These are phyloP conservation scores for Coturnix japonica DNA, from an alignment of 2,113 vertebrate genomes.

Conservation along the genomic window DNA sequence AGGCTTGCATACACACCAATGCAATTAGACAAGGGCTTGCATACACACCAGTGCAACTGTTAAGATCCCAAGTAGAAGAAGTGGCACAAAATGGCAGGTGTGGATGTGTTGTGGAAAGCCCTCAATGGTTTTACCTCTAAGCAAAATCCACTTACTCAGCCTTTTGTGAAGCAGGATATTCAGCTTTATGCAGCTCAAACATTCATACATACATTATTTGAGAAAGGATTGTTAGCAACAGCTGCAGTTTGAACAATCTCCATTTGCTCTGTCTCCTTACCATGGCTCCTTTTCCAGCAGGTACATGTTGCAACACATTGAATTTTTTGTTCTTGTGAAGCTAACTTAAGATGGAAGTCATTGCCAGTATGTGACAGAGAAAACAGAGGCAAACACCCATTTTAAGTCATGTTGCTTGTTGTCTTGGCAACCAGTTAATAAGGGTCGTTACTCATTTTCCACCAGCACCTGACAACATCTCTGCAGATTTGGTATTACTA, in stretches of 20 bases:
- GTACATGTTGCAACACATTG: not conserved
- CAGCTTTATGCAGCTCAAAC: not conserved
- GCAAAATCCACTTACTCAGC: not conserved
- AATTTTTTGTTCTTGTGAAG: not conserved
- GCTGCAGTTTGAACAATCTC: not conserved
- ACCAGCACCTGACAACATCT: slow-evolving; percentile 22
- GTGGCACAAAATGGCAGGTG: not conserved
- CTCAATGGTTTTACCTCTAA: not conserved
- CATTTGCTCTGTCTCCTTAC: not conserved
- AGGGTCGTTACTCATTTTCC: slow-evolving; percentile 29
- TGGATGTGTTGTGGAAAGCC: not conserved
- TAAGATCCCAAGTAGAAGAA: not conserved
- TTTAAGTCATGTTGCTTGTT: slow-evolving; percentile 45
- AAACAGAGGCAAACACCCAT: slow-evolving; percentile 46
- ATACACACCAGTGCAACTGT: not conserved
- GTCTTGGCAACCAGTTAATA: slow-evolving; percentile 65
- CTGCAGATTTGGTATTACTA: slow-evolving; percentile 21
- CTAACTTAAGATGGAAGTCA: slow-evolving; percentile 27
- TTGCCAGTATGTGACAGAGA: not conserved
- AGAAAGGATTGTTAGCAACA: not conserved
- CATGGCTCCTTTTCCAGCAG: not conserved
- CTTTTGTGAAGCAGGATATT: not conserved
- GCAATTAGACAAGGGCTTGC: not conserved
- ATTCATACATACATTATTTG: not conserved
- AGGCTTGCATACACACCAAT: not conserved